These are phyloP conservation scores for Drosophila melanosoma DNA, from an alignment of 2,888 invertebrate genomes.

Conservation along the genomic window DNA sequence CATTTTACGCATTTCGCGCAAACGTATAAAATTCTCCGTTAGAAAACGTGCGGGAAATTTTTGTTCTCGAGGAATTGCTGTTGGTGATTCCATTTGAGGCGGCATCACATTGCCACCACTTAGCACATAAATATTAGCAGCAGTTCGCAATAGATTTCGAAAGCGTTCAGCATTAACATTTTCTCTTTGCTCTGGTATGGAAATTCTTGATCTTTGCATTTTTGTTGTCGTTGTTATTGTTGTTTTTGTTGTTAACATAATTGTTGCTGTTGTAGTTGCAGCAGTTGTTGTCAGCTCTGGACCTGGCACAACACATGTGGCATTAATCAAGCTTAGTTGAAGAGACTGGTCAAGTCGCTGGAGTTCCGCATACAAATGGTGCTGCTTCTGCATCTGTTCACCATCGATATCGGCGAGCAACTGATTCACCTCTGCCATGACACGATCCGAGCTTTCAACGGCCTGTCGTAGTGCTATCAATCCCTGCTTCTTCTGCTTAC, in stretches of 20 bases:
- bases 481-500: slow-evolving; percentile 11
- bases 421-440: slow-evolving; percentile 32
- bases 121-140: not conserved
- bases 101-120: not conserved
- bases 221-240: not conserved
- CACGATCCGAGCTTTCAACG: slow-evolving; percentile 5
- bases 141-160: not conserved
- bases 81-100: not conserved
- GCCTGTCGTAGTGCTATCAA: not conserved
- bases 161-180: not conserved
- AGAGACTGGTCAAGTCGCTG: not conserved
- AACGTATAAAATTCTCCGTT: slow-evolving; percentile 12
- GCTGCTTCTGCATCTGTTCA: not conserved
- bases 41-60: slow-evolving; percentile 8
- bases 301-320: slow-evolving; percentile 33
- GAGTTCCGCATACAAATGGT: not conserved
- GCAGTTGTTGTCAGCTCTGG: not conserved
- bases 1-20: slow-evolving; percentile 17
- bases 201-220: not conserved
- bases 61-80: not conserved
- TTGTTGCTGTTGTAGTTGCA: not conserved
- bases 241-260: not conserved
- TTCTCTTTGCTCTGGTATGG: not conserved
- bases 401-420: slow-evolving; percentile 24
- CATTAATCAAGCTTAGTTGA: not conserved